Evolutionary conservation across 2,888 invertebrate species (phyloP).

Genomic region (Polyploca ridens): DNA sequence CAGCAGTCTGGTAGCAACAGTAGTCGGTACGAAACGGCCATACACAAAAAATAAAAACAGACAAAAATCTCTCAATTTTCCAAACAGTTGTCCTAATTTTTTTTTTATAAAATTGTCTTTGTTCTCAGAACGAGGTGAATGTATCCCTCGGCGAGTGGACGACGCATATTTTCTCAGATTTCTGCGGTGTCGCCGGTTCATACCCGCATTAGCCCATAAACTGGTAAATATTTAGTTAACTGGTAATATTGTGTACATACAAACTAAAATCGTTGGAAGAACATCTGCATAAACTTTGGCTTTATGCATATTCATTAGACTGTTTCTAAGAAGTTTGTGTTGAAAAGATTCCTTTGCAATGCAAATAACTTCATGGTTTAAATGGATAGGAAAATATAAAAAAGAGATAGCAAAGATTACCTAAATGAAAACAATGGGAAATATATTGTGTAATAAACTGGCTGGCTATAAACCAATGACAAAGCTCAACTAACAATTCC

Average conservation of each 20-base stretch:
- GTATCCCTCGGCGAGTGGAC: conserved; percentile 66
- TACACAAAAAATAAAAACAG: too few species aligned
- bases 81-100: too few species aligned
- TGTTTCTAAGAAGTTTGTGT: too few species aligned
- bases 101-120: too few species aligned
- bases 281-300: too few species aligned
- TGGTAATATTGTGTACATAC: background rate
- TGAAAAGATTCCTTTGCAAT: too few species aligned
- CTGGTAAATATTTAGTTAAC: conserved; percentile 50
- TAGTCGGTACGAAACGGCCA: too few species aligned
- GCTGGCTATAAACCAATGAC: too few species aligned
- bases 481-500: too few species aligned
- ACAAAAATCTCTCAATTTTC: too few species aligned
- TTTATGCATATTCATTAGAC: too few species aligned
- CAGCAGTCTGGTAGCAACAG: too few species aligned
- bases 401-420: background rate
- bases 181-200: conserved; percentile 71
- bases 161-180: conserved; percentile 74
- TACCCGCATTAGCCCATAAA: conserved; percentile 72
- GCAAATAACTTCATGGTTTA: background rate
- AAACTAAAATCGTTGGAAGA: background rate
- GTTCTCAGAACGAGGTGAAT: conserved; percentile 67
- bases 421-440: background rate
- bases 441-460: background rate
- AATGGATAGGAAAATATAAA: background rate